Percentiles rank a stretch among this genome's conserved stretches.
These are phyloP conservation scores for Melopsittacus undulatus DNA, from an alignment of 2,797 vertebrate genomes.

Conservation along the genomic window DNA sequence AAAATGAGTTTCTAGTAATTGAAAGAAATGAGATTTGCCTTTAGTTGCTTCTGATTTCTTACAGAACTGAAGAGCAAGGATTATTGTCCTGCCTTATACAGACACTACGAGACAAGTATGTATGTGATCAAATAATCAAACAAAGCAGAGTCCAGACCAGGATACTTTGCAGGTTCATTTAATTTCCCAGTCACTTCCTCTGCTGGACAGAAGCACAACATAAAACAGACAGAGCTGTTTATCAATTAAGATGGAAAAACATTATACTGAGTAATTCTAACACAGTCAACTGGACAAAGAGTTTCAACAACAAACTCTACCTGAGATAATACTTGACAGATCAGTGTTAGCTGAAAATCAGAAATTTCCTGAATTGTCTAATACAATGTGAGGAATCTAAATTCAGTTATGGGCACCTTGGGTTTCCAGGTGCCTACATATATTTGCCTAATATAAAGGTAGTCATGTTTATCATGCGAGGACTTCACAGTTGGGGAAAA, in stretches of 20 bases:
- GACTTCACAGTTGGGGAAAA: neutral
- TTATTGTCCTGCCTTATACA: neutral
- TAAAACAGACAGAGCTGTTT: neutral
- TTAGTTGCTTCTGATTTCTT: neutral
- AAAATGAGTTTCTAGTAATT: neutral
- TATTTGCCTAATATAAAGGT: neutral
- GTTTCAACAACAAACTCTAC: neutral
- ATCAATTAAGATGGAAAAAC: constrained; percentile 1
- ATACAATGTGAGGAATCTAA: neutral
- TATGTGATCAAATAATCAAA: constrained; percentile 8
- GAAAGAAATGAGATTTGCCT: neutral
- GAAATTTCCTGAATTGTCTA: neutral
- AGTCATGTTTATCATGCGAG: neutral
- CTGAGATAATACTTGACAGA: neutral
- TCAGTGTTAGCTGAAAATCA: neutral
- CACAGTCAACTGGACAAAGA: neutral
- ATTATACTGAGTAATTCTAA: neutral
- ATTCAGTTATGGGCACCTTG: neutral
- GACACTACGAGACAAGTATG: neutral
- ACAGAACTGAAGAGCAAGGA: neutral
- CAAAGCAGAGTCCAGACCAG: neutral
- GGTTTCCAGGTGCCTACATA: neutral
- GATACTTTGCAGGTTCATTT: constrained; percentile 7
- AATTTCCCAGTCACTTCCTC: constrained; percentile 13
- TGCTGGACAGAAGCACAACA: neutral